Conservation (phyloP, 2,113 vertebrate genomes). For the Myodes glareolus region DNA sequence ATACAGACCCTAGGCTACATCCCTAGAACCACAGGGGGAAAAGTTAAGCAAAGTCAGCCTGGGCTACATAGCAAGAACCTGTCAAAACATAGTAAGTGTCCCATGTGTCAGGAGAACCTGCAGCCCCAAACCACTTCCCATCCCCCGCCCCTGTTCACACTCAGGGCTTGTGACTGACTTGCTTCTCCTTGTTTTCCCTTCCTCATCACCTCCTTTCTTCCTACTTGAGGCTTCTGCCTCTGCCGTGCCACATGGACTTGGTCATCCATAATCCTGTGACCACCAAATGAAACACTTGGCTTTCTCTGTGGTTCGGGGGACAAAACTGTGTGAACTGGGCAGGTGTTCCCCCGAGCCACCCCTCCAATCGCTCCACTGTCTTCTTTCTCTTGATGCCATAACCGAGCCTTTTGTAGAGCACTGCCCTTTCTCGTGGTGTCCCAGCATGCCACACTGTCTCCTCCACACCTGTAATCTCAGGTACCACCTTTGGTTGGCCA, state of each 20-base stretch:
- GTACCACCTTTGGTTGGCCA: neutral
- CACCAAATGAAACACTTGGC: neutral
- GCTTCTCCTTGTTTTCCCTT: constrained; percentile 2
- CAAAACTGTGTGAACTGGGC: neutral
- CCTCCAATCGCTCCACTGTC: neutral
- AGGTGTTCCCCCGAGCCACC: neutral
- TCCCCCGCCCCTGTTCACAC: neutral
- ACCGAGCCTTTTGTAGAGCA: neutral
- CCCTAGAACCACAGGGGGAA: neutral
- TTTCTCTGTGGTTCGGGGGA: neutral
- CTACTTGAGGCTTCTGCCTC: neutral
- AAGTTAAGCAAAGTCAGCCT: neutral
- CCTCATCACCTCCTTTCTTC: neutral
- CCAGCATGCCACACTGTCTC: neutral
- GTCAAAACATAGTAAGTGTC: neutral
- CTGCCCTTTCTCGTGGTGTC: neutral
- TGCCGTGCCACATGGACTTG: neutral
- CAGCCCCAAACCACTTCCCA: constrained; percentile 62
- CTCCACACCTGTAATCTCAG: neutral
- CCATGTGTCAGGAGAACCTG: neutral
- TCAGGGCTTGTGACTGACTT: neutral
- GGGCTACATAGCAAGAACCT: neutral
- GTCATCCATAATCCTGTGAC: neutral
- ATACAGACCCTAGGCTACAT: neutral
- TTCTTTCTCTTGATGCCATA: neutral